Evolutionary conservation across 2,888 invertebrate genomes (phyloP).

Genomic region (Nymphalis c-album): DNA sequence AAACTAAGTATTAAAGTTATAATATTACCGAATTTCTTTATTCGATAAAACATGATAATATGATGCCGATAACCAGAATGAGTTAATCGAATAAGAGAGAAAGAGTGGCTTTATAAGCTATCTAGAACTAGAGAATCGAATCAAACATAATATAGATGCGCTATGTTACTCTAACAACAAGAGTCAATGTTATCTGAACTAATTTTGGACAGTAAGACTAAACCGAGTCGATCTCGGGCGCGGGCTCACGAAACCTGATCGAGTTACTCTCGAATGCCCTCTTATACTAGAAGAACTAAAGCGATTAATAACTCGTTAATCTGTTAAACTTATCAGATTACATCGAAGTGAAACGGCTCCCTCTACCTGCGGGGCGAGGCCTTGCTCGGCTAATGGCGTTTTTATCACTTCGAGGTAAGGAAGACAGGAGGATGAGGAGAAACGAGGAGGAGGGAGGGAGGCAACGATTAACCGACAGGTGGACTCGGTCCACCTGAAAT

Average conservation of each 20-base stretch:
- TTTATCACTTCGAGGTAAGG: slow-evolving; percentile 16
- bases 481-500: slow-evolving; percentile 22
- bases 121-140: too few species aligned
- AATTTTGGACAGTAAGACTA: background rate
- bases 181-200: background rate
- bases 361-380: slow-evolving; percentile 12
- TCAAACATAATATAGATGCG: too few species aligned
- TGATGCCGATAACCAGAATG: too few species aligned
- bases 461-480: slow-evolving; percentile 28
- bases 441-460: background rate
- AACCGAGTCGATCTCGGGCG: slow-evolving; percentile 10
- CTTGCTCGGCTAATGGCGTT: slow-evolving; percentile 19
- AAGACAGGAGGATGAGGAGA: background rate
- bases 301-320: slow-evolving; percentile 35
- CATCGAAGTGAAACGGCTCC: slow-evolving; percentile 3
- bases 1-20: too few species aligned
- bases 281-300: slow-evolving; percentile 25
- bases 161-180: too few species aligned
- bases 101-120: too few species aligned
- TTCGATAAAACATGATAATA: too few species aligned
- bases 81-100: too few species aligned
- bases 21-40: too few species aligned
- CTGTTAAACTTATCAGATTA: slow-evolving; percentile 28
- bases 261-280: slow-evolving; percentile 5
- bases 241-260: background rate